Evolutionary conservation across 2,797 vertebrate genomes (phyloP).

Genomic region (Lepus townsendii): DNA sequence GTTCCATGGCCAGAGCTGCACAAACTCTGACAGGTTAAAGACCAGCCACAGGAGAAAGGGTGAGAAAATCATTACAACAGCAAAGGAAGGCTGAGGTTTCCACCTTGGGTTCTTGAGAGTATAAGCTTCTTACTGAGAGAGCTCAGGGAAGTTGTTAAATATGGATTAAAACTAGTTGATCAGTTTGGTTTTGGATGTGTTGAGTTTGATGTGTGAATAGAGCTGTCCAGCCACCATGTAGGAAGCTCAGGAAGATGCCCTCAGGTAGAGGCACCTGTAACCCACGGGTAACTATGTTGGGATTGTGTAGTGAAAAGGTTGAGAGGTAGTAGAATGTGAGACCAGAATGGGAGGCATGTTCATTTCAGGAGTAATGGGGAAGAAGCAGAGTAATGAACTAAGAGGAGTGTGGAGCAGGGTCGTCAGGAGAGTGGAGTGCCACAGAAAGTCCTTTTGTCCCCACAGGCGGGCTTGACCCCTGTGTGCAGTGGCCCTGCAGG

Average conservation of each 20-base stretch:
- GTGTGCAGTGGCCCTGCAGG: neutral
- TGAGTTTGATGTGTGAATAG: neutral
- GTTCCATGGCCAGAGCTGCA: neutral
- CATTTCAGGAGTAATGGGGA: neutral
- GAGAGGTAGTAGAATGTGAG: neutral
- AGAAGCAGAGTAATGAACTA: neutral
- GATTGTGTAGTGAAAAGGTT: neutral
- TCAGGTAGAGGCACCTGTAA: neutral
- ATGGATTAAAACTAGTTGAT: neutral
- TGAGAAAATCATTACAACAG: neutral
- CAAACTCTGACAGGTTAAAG: neutral
- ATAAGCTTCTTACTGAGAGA: neutral
- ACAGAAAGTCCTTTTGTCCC: neutral
- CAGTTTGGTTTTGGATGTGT: neutral
- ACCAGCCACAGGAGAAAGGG: neutral
- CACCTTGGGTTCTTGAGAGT: neutral
- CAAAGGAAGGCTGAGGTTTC: neutral
- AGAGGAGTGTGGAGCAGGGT: neutral
- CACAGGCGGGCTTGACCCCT: neutral
- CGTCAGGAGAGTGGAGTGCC: neutral
- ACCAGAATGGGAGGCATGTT: neutral
- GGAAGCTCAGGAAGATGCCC: neutral
- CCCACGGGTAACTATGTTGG: neutral
- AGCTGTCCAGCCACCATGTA: neutral
- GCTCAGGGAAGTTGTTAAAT: neutral